phyloP scores from a whole-genome alignment of 2,797 vertebrate genomes.

The Taenioides sp. region DNA sequence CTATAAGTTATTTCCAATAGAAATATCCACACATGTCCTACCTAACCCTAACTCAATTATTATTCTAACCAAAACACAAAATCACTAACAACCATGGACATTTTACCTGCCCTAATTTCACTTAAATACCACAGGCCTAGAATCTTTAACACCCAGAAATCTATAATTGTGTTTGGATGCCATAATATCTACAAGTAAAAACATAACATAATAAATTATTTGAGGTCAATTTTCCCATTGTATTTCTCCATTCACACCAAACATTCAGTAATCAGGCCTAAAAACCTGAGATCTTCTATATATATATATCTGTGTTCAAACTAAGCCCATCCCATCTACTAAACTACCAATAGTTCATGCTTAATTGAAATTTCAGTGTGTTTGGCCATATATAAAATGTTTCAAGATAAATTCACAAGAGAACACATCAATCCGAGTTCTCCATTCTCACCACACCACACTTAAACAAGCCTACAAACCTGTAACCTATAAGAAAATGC shows the following conservation, averaged over 20 bases:
- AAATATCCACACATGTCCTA: neutral
- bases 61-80: neutral
- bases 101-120: neutral
- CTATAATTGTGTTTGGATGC: neutral
- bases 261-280: no score
- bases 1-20: neutral
- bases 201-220: neutral
- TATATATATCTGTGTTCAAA: no score
- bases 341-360: no score
- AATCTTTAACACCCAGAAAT: neutral
- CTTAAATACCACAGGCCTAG: neutral
- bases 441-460: no score
- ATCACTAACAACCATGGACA: neutral
- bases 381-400: no score
- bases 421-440: no score
- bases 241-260: no score
- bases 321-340: no score
- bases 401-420: no score
- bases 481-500: conserved; percentile 3
- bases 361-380: no score
- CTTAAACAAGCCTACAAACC: conserved; percentile 11
- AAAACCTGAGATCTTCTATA: no score
- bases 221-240: neutral
- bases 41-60: neutral
- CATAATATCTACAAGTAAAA: neutral